Percentiles rank a stretch among this genome's conserved stretches.
Conservation (phyloP, 2,888 invertebrate species). For the Brachyopa scutellaris region DNA sequence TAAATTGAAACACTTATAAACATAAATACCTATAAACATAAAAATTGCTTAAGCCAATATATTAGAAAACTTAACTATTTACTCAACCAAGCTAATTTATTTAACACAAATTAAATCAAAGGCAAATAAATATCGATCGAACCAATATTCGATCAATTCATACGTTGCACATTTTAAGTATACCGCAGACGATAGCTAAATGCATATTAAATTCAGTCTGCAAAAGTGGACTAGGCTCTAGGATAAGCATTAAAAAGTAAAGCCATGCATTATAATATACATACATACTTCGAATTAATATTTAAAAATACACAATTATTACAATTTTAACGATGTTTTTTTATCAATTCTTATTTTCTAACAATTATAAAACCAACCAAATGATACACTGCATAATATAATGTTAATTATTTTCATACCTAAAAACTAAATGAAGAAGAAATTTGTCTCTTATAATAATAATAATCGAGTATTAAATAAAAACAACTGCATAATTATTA, state of each 20-base stretch:
- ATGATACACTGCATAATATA: slow-evolving; percentile 53
- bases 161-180: slow-evolving; percentile 53
- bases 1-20: slow-evolving; percentile 17
- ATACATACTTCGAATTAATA: background rate
- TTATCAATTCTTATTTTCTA: slow-evolving; percentile 35
- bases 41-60: slow-evolving; percentile 49
- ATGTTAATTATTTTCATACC: slow-evolving; percentile 71
- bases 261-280: background rate
- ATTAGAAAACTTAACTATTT: slow-evolving; percentile 31
- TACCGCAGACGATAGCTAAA: too few relatives aligned
- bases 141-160: slow-evolving; percentile 47
- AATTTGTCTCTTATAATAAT: slow-evolving; percentile 61
- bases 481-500: slow-evolving; percentile 67
- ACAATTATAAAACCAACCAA: slow-evolving; percentile 50
- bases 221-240: too few relatives aligned
- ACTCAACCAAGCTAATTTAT: slow-evolving; percentile 56
- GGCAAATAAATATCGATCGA: slow-evolving; percentile 18
- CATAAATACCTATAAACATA: slow-evolving; percentile 23
- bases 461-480: slow-evolving; percentile 71
- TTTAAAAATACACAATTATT: too few relatives aligned
- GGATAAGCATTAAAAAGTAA: slow-evolving; percentile 10
- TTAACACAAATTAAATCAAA: slow-evolving; percentile 39
- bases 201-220: too few relatives aligned
- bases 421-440: slow-evolving; percentile 46
- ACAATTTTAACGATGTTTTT: slow-evolving; percentile 16